phyloP scores from a whole-genome alignment of 2,113 vertebrate species.

The Peromyscus leucopus region DNA sequence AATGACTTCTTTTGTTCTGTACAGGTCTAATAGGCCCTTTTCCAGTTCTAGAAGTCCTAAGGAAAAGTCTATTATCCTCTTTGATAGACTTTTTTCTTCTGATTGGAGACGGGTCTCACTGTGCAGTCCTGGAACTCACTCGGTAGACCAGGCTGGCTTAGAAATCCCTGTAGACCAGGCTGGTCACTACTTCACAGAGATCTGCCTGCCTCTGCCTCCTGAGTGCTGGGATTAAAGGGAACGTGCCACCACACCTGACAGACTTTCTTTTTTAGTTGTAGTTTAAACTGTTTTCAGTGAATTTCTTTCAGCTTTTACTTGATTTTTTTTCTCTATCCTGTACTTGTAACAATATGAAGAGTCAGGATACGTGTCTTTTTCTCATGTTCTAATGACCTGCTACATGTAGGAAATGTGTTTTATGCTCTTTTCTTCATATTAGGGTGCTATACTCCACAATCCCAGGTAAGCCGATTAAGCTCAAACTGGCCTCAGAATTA shows the following conservation, averaged over 20 bases:
- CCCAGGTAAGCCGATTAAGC: background rate
- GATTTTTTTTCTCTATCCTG: background rate
- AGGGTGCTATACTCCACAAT: background rate
- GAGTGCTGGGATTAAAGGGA: background rate
- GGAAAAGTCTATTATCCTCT: background rate
- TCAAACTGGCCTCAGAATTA: background rate
- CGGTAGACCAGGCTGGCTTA: too few relatives aligned
- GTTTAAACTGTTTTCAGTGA: background rate
- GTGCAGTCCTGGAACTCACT: background rate
- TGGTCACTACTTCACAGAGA: background rate
- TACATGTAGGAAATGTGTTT: background rate
- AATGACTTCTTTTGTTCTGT: slow-evolving; percentile 90
- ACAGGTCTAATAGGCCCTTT: slow-evolving; percentile 93
- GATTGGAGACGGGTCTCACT: background rate
- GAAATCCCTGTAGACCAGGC: background rate
- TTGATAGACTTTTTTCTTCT: background rate
- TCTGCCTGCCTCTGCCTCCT: background rate
- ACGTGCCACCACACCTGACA: background rate
- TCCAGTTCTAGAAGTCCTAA: background rate
- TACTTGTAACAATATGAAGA: background rate
- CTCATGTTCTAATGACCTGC: background rate
- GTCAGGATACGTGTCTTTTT: background rate
- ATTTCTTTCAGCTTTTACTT: background rate
- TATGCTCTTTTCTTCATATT: background rate
- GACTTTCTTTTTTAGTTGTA: background rate